Evolutionary conservation across 2,797 vertebrate species (phyloP), one percentile per base, ranked within the genome.

Genomic region (Artibeus jamaicensis): DNA sequence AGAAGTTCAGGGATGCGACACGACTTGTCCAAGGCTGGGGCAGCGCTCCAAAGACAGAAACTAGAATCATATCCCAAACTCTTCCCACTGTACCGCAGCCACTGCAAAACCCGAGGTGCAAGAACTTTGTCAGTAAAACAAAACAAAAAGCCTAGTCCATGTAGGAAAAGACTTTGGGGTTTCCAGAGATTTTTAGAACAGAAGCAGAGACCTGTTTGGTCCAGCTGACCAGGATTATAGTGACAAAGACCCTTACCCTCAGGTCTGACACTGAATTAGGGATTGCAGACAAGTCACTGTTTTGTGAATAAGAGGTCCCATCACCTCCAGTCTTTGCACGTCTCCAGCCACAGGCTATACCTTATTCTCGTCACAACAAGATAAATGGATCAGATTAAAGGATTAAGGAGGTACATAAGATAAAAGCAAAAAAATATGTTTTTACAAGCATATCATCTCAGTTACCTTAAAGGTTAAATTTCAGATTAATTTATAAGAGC

Each of bases 391-490:
- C 57, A 71, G 83, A 44, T 0, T 39, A 19, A 70, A 65, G n/a
- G 19, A 85, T 39, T 71, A 44, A 86, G 39, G 67, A 87, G 34
- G 48, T 48, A 92, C 82, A 85, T 5, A 94, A 62, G 39, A 57
- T 78, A 87, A 94, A 91, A 84, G 65, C 65, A 85, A 92, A 84
- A 37, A 70, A 39, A 73, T 18, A 77, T 9, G 55, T 67, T 91
- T 87, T 79, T 81, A 95, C 77, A 93, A 78, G 89, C 53, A 73
- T 48, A 86, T 83, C 46, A 85, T 86, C 86, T 76, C 48, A 91
- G n/a, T 78, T 86, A 93, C 78, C 57, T 39, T 68, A 95, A 78
- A 83, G 48, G 37, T 53, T 71, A 89, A 79, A 29, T 68, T 95
- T 79, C 42, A 68, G 74, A 37, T 71, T 90, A 95, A 88, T 74